phyloP scores from a whole-genome alignment of 2,113 vertebrate species.

The Nansenia antarctica region DNA sequence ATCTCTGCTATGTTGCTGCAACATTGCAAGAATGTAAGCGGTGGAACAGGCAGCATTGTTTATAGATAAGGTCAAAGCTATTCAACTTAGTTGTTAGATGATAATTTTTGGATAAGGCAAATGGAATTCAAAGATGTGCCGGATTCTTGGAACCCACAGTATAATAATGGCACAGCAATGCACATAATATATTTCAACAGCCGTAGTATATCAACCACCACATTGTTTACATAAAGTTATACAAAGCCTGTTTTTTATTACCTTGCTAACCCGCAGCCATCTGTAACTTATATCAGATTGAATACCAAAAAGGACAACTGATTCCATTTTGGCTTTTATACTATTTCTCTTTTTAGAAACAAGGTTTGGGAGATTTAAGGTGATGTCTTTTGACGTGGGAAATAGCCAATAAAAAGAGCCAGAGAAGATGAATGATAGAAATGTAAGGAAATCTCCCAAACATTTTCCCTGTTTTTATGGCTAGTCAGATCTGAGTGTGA shows the following conservation, averaged over 20 bases:
- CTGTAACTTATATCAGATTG: constrained; percentile 64
- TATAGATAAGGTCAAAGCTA: constrained; percentile 57
- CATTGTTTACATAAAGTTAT: constrained; percentile 63
- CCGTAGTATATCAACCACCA: constrained; percentile 56
- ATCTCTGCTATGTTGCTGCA: constrained; percentile 63
- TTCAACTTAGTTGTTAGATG: no score
- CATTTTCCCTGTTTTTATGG: constrained; percentile 52
- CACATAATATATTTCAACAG: constrained; percentile 43
- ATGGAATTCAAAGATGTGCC: constrained; percentile 49
- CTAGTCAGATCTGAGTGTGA: constrained; percentile 48
- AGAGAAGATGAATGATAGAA: constrained; percentile 54
- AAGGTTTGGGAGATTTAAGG: constrained; percentile 48
- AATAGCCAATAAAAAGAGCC: constrained; percentile 56
- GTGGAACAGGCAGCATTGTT: constrained; percentile 49
- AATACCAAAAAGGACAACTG: constrained; percentile 53
- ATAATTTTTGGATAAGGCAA: constrained; percentile 44
- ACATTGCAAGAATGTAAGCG: constrained; percentile 50
- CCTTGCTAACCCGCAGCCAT: constrained; percentile 56
- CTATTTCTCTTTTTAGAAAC: constrained; percentile 47
- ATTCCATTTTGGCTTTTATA: constrained; percentile 63
- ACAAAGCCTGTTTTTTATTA: constrained; percentile 62
- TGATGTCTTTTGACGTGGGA: constrained; percentile 63
- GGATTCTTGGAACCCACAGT: constrained; percentile 55
- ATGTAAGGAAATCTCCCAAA: constrained; percentile 60
- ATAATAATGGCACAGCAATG: constrained; percentile 29